phyloP scores from a whole-genome alignment of 1,140 invertebrate species.

The Anagrus nilaparvatae region DNA sequence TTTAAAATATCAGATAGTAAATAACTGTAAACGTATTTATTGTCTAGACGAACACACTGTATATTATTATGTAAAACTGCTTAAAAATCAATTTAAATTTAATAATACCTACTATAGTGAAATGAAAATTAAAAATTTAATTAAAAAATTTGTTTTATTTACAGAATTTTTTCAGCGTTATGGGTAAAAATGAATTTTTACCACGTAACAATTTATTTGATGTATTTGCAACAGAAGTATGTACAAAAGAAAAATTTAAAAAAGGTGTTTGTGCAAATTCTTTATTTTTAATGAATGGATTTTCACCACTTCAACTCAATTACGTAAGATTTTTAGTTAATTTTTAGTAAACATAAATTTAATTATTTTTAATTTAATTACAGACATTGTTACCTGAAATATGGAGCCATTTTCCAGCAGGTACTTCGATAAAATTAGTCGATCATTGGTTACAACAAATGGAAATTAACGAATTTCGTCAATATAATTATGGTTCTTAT shows the following conservation, averaged over 20 bases:
- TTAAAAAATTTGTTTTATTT: too few relatives aligned
- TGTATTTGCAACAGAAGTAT: slow-evolving; percentile 5
- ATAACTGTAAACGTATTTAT: too few relatives aligned
- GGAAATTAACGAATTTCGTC: slow-evolving; percentile 47
- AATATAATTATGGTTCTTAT: slow-evolving; percentile 56
- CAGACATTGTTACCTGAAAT: slow-evolving; percentile 56
- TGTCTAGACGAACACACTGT: too few relatives aligned
- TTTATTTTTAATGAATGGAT: slow-evolving; percentile 54
- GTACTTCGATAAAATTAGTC: slow-evolving; percentile 67
- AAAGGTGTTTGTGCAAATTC: slow-evolving; percentile 51
- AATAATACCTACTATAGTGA: too few relatives aligned
- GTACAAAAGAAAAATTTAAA: background rate
- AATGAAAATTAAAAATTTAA: too few relatives aligned
- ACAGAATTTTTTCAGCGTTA: slow-evolving; percentile 4
- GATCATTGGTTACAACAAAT: slow-evolving; percentile 60
- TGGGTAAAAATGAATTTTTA: slow-evolving; percentile 8
- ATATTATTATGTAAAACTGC: too few relatives aligned
- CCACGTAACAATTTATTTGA: slow-evolving; percentile 5
- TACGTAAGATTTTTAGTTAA: slow-evolving; percentile 34
- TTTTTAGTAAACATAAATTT: background rate
- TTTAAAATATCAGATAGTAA: too few relatives aligned
- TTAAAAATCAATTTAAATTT: too few relatives aligned
- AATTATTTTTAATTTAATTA: slow-evolving; percentile 15
- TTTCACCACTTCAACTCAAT: slow-evolving; percentile 60
- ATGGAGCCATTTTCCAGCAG: slow-evolving; percentile 63